Conservation (phyloP, 2,888 invertebrate genomes). For the Chromoteleia sp. region DNA sequence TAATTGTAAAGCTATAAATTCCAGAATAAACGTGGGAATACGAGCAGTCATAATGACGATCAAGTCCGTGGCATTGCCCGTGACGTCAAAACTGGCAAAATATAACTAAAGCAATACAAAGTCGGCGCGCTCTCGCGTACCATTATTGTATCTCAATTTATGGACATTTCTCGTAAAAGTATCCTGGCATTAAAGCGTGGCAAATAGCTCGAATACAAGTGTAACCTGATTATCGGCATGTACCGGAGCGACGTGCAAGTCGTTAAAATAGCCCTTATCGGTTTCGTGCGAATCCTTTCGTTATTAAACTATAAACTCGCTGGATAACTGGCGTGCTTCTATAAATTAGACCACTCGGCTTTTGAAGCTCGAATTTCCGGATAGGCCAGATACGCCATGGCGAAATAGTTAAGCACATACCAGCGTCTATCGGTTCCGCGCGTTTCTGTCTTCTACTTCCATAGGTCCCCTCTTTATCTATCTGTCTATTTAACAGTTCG, state of each 20-base stretch:
- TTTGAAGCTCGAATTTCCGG: slow-evolving; percentile 70
- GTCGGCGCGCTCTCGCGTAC: background rate
- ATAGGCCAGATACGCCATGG: slow-evolving; percentile 73
- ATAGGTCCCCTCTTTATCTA: slow-evolving; percentile 39
- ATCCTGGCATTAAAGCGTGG: slow-evolving; percentile 27
- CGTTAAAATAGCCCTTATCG: slow-evolving; percentile 69
- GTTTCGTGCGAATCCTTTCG: slow-evolving; percentile 71
- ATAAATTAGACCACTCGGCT: slow-evolving; percentile 78
- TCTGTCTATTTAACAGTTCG: slow-evolving; percentile 54
- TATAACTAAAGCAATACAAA: background rate
- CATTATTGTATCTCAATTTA: slow-evolving; percentile 36
- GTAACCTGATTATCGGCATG: slow-evolving; percentile 68
- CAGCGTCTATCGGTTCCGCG: slow-evolving; percentile 65
- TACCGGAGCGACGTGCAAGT: slow-evolving; percentile 60
- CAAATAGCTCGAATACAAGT: slow-evolving; percentile 66
- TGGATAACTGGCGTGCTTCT: slow-evolving; percentile 77
- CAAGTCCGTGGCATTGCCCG: too few relatives aligned
- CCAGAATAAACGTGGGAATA: too few relatives aligned
- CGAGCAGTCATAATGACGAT: too few relatives aligned
- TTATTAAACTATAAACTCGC: slow-evolving; percentile 79
- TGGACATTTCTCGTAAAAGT: slow-evolving; percentile 52
- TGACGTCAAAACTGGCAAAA: background rate
- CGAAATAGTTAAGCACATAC: slow-evolving; percentile 78
- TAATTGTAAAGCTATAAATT: too few relatives aligned
- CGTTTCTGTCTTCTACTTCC: slow-evolving; percentile 45